Conservation (phyloP, 2,888 invertebrate genomes). For the Podabrus alpinus region DNA sequence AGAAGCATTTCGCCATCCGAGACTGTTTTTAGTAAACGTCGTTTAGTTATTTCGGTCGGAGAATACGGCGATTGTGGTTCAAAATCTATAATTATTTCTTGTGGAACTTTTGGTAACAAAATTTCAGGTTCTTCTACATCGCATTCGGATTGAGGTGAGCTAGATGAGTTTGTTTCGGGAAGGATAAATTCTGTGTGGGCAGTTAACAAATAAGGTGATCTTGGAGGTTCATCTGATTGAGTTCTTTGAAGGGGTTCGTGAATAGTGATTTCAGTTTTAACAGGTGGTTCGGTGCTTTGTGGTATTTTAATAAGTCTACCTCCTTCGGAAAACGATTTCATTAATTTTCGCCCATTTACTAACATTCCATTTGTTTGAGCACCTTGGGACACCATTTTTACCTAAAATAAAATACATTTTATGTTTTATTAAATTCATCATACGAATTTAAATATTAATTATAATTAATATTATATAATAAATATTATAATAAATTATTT, state of each 20-base stretch:
- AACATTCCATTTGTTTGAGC: conserved; percentile 85
- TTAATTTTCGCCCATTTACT: conserved; percentile 73
- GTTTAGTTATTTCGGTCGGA: conserved; percentile 52
- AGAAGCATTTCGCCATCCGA: conserved; percentile 80
- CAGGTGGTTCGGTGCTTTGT: conserved; percentile 44
- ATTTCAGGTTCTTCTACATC: conserved; percentile 52
- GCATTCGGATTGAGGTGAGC: conserved; percentile 47
- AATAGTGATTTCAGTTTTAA: conserved; percentile 53
- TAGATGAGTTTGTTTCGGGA: conserved; percentile 52
- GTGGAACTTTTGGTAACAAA: conserved; percentile 66
- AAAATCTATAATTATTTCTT: conserved; percentile 86
- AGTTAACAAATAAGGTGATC: conserved; percentile 71
- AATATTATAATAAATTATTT: too few species aligned
- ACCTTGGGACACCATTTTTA: conserved; percentile 87
- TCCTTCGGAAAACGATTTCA: conserved; percentile 82
- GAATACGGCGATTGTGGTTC: conserved; percentile 74
- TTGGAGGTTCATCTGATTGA: conserved; percentile 82
- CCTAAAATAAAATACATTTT: conserved; percentile 54
- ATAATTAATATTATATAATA: too few species aligned
- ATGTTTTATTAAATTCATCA: not conserved
- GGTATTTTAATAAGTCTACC: conserved; percentile 55
- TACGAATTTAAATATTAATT: too few species aligned
- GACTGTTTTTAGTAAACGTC: conserved; percentile 71
- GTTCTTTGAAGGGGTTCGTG: conserved; percentile 82
- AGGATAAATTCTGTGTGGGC: conserved; percentile 54